phyloP scores from a whole-genome alignment of 2,113 vertebrate genomes.

The Argyrosomus japonicus region DNA sequence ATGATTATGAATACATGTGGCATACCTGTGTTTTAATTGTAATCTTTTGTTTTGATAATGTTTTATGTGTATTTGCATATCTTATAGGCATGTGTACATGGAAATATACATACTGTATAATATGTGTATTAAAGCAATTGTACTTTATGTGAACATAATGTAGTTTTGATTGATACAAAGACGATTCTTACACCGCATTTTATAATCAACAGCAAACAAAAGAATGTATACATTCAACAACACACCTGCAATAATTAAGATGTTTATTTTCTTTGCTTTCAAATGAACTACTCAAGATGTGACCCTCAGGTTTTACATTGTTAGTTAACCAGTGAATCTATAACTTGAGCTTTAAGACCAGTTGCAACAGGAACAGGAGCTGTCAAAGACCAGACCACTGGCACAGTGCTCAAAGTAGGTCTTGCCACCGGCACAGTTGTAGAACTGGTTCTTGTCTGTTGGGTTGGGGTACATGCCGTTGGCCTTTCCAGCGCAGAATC shows the following conservation, averaged over 20 bases:
- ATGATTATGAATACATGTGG: not conserved
- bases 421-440: constrained; percentile 53
- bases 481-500: constrained; percentile 68
- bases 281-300: not conserved
- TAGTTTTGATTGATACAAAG: not conserved
- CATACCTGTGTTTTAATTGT: not conserved
- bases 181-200: not conserved
- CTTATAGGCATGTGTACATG: not conserved
- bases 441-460: constrained; percentile 66
- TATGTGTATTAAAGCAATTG: constrained; percentile 23
- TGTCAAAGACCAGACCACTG: constrained; percentile 64
- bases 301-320: constrained; percentile 22
- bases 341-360: constrained; percentile 68
- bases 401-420: constrained; percentile 70
- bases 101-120: not conserved
- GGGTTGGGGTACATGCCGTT: constrained; percentile 65
- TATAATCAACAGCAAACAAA: not conserved
- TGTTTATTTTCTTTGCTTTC: constrained; percentile 40
- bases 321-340: constrained; percentile 49
- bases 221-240: not conserved
- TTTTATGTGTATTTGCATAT: constrained; percentile 13
- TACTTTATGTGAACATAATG: not conserved
- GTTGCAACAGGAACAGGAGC: constrained; percentile 67
- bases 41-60: constrained; percentile 24
- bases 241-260: not conserved